Conservation (phyloP, 1,140 invertebrate genomes). For the silkworm (Bombyx mori) region DNA sequence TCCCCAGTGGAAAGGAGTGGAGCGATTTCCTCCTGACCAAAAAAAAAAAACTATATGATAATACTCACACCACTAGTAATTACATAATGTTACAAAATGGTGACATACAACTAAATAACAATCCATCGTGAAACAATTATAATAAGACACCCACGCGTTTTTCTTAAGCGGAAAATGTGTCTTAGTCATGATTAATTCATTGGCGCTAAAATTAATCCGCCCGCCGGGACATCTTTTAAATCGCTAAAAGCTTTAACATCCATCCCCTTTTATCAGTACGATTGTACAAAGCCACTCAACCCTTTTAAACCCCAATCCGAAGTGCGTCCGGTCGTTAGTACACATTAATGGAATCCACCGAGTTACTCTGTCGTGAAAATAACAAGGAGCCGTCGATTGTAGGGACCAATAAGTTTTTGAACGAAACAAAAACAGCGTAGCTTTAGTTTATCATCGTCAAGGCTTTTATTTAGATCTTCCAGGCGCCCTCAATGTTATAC, state of each 20-base stretch:
- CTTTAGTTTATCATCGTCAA: no score
- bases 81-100: no score
- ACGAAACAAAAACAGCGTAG: constrained; percentile 34
- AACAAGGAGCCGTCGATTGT: constrained; percentile 53
- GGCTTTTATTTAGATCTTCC: no score
- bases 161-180: not conserved
- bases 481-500: no score
- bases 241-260: constrained; percentile 63
- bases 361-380: constrained; percentile 59
- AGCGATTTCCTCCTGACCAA: no score
- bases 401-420: constrained; percentile 35
- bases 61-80: no score
- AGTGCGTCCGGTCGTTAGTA: constrained; percentile 68
- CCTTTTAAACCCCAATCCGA: constrained; percentile 68
- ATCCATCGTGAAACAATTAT: not conserved
- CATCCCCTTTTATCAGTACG: constrained; percentile 66
- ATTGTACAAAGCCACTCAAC: constrained; percentile 70
- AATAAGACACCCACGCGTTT: not conserved
- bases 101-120: no score
- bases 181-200: constrained; percentile 30
- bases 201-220: constrained; percentile 51
- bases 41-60: no score
- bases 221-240: constrained; percentile 57
- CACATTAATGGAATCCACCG: constrained; percentile 67
- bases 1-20: no score